phyloP scores from a whole-genome alignment of 2,797 vertebrate species.

The Danio aesculapii region DNA sequence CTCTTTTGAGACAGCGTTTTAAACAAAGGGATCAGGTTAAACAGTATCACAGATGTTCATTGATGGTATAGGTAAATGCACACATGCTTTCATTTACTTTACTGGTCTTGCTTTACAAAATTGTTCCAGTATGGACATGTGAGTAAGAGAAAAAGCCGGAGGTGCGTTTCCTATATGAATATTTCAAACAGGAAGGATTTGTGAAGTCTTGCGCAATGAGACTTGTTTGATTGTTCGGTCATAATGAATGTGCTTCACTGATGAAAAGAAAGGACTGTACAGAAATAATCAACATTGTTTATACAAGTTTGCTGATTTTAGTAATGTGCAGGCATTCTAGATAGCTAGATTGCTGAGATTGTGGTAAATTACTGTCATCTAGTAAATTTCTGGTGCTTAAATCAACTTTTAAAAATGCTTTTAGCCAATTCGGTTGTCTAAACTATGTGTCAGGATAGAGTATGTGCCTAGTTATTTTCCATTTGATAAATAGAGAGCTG shows the following conservation, averaged over 20 bases:
- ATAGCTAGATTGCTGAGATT: not conserved
- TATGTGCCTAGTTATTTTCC: not conserved
- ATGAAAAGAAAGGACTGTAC: not conserved
- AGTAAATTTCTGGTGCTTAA: not conserved
- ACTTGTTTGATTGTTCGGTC: not conserved
- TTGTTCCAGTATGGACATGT: not conserved
- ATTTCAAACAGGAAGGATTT: slow-evolving; percentile 7
- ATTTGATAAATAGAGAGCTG: not conserved
- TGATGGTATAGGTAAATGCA: slow-evolving; percentile 16
- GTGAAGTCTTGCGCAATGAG: not conserved
- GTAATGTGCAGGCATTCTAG: not conserved
- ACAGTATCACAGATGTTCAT: slow-evolving; percentile 44
- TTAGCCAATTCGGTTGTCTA: not conserved
- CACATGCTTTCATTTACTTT: slow-evolving; percentile 38
- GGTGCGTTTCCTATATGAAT: slow-evolving; percentile 15
- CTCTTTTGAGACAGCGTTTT: slow-evolving; percentile 48
- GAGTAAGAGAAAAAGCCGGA: not conserved
- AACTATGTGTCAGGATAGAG: not conserved
- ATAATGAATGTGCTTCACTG: not conserved
- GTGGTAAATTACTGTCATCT: not conserved
- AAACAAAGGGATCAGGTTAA: slow-evolving; percentile 58
- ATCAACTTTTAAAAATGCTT: not conserved
- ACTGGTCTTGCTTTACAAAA: not conserved
- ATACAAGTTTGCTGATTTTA: not conserved
- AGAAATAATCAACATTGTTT: not conserved